Base-by-base conservation (phyloP, 1,140 invertebrate species). In the Meloidogyne floridensis region DNA sequence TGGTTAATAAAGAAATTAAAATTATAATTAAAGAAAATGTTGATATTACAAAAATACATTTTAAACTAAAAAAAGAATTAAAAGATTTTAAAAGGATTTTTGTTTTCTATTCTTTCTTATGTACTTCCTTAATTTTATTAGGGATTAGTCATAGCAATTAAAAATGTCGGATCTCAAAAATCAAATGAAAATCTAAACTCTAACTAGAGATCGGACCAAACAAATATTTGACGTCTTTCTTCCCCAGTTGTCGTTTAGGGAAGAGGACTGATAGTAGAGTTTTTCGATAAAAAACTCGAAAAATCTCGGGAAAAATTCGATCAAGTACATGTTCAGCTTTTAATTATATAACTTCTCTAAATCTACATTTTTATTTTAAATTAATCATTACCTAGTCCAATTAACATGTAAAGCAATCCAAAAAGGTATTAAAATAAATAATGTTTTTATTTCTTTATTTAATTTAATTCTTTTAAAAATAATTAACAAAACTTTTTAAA, bases 391-490 rank as follows among this genome's bases (percentile, higher is more conserved):
- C 43, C 53, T 84, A 9, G 85, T 84, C 42, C 84, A 56, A 79
- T 84, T 84, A 2, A 80, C 59, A n/a, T 73, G 85, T 20, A 86
- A 32, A 42, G 59, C 59, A 51, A 86, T 73, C 84, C 84, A 86
- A 72, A 86, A 76, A 10, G 72, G 9, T 20, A 86, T 80, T n/a
- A 87, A 71, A 51, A 86, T 13, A 20, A 85, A 13, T 3, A 78
- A 86, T 54, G 70, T 56, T 15, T 18, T 75, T 32, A 32, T 18
- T 59, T 69, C n/a, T 65, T 65, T 65, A 65, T 65, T 65, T 65
- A 65, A 65, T 6, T 65, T 65, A 6, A 65, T 65, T 65, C 59
- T 65, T 65, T n/a, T 65, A 0, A 65, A 15, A 65, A 53, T 59
- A 54, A 32, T 87, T 51, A 32, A 15, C 7, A 72, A 42, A 71